Percentiles rank a stretch among this genome's conserved stretches.
phyloP scores from a whole-genome alignment of 2,113 vertebrate genomes.

The Abramis brama region DNA sequence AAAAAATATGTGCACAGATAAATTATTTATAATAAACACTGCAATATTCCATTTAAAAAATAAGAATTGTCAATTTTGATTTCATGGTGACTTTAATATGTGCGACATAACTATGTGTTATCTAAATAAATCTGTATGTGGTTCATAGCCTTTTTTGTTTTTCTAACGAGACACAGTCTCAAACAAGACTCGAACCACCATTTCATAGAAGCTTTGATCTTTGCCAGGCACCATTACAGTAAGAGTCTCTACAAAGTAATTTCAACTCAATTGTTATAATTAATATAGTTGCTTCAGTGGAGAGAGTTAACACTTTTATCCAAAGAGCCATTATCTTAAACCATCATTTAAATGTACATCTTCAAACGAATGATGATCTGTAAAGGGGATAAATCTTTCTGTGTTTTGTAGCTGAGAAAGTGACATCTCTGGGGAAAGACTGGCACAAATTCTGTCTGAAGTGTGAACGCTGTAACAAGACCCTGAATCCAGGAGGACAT shows the following conservation, averaged over 20 bases:
- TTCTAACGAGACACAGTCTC: neutral
- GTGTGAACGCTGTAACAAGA: slow-evolving; percentile 94
- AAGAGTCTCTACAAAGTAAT: neutral
- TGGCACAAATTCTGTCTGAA: slow-evolving; percentile 97
- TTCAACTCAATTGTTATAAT: neutral
- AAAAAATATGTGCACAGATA: neutral
- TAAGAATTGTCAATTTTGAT: too few relatives aligned
- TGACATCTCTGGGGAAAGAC: slow-evolving; percentile 92
- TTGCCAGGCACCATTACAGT: neutral
- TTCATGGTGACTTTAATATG: too few relatives aligned
- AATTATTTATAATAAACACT: too few relatives aligned
- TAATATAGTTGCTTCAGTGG: neutral
- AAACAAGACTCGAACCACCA: neutral
- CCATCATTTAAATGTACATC: neutral
- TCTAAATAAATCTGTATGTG: neutral
- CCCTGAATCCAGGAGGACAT: slow-evolving; percentile 86
- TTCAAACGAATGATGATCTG: neutral
- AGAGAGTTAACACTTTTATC: neutral
- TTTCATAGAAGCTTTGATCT: neutral
- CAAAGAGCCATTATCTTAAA: neutral
- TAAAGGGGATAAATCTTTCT: neutral
- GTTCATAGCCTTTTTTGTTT: neutral
- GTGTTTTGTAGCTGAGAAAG: slow-evolving; percentile 80
- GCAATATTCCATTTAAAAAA: too few relatives aligned
- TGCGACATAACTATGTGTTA: too few relatives aligned